Base-by-base conservation (phyloP, 2,888 invertebrate genomes). In the Brenthis daphne region DNA sequence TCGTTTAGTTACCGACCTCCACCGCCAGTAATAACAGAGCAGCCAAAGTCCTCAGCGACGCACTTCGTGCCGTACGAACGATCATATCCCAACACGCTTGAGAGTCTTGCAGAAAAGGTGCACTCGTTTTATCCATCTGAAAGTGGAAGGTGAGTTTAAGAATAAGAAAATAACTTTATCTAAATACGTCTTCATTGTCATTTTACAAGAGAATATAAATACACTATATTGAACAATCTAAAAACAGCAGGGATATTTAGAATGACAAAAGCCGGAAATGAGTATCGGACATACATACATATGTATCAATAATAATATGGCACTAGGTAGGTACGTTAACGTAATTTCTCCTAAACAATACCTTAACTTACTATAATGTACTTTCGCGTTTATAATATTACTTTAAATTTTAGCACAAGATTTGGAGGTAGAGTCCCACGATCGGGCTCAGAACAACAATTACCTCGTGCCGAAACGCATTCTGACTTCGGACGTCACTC, bases 41-140 rank as follows among this genome's bases (percentile, higher is more conserved):
- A 98, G 86, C 98, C 98, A 0, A 97, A 97, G 84, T 95, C 96
- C 20, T 89, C 93, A 73, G 94, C 95, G 68, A 96, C 97, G 75
- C 91, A 97, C 82, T 98, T 97, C 87, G 97, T 97, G 73, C 97
- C 97, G 6, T 98, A 97, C 87, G 97, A 98, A 83, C 94, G 97
- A 73, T 95, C 95, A 4, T 96, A 96, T 83, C 97, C 97, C 2
- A 98, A 98, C 63, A 98, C 98, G 0, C 88, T 98, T 76, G 98
- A 98, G 85, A 98, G 97, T 80, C 94, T 98, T 66, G 98, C 98
- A 6, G 98, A 98, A 86, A 98, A 98, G 90, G 98, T 98, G 67
- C 98, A 98, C 86, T 96, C 97, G 65, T 97, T 97, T 87, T 97
- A 97, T 82, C 92, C 91, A 20, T 80, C 86, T 53, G 92, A 92